phyloP scores from a whole-genome alignment of 1,140 invertebrate genomes.

The Habropoda laboriosa region DNA sequence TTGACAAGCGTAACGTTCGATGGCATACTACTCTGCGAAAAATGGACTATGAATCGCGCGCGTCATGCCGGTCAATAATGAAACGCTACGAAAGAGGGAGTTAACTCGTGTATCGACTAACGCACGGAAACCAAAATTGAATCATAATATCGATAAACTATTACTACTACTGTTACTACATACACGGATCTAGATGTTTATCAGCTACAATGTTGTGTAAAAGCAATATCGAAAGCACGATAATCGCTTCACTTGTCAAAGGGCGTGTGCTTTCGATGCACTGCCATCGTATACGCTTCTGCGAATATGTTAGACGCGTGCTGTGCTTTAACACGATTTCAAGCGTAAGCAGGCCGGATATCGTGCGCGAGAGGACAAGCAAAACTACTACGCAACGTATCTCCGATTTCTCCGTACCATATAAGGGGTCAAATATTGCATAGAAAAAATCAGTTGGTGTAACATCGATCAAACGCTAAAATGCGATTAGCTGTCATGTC shows the following conservation, averaged over 20 bases:
- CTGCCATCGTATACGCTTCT: not conserved
- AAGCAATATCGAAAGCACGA: constrained; percentile 17
- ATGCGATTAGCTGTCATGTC: not conserved
- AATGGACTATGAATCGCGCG: not conserved
- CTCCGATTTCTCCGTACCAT: constrained; percentile 64
- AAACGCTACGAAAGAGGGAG: not conserved
- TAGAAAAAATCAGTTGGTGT: constrained; percentile 53
- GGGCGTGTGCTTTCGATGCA: constrained; percentile 40
- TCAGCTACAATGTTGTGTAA: not conserved
- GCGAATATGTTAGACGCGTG: constrained; percentile 20
- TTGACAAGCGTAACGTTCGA: no score
- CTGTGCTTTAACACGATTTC: constrained; percentile 12
- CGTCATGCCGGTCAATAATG: constrained; percentile 2
- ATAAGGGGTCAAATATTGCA: constrained; percentile 54
- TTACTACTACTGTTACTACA: no score
- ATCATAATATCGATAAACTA: constrained; percentile 10
- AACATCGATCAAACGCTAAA: constrained; percentile 30
- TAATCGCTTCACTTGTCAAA: constrained; percentile 51
- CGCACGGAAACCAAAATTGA: not conserved
- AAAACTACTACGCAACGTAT: constrained; percentile 4
- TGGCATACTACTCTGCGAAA: not conserved
- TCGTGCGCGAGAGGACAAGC: not conserved
- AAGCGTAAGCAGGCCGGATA: constrained; percentile 30
- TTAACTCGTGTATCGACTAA: not conserved
- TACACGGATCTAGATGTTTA: not conserved